phyloP scores from a whole-genome alignment of 2,797 vertebrate species.

The Rhabdomys pumilio region DNA sequence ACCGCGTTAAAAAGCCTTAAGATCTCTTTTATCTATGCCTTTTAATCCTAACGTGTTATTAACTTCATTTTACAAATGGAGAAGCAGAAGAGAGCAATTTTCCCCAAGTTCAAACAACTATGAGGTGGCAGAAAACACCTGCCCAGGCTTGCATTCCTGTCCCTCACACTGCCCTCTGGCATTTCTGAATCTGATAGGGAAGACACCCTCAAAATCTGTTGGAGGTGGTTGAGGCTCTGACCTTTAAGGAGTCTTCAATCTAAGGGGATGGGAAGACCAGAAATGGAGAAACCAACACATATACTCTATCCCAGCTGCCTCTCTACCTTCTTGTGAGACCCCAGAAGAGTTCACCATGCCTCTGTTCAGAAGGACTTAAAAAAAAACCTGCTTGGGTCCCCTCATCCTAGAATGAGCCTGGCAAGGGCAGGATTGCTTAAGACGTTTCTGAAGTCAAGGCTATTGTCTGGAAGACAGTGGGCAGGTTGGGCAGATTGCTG shows the following conservation, averaged over 20 bases:
- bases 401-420: background rate
- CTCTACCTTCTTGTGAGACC: background rate
- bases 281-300: background rate
- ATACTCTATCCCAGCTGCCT: background rate
- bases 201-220: background rate
- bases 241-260: background rate
- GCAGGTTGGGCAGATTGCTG: background rate
- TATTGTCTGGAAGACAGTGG: background rate
- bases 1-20: background rate
- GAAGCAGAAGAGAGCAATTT: background rate
- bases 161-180: background rate
- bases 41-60: background rate
- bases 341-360: background rate
- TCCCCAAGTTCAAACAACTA: background rate
- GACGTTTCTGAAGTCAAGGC: background rate
- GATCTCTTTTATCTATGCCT: constrained; percentile 1
- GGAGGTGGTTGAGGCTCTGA: background rate
- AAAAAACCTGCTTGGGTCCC: background rate
- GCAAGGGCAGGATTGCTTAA: rapidly evolving
- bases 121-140: constrained; percentile 17
- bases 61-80: constrained; percentile 50
- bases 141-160: background rate
- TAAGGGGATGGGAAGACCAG: background rate
- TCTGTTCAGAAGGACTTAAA: background rate
- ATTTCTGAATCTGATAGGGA: background rate